These are phyloP conservation scores for Sebastes taczanowskii DNA, from an alignment of 2,797 vertebrate genomes.

Conservation along the genomic window DNA sequence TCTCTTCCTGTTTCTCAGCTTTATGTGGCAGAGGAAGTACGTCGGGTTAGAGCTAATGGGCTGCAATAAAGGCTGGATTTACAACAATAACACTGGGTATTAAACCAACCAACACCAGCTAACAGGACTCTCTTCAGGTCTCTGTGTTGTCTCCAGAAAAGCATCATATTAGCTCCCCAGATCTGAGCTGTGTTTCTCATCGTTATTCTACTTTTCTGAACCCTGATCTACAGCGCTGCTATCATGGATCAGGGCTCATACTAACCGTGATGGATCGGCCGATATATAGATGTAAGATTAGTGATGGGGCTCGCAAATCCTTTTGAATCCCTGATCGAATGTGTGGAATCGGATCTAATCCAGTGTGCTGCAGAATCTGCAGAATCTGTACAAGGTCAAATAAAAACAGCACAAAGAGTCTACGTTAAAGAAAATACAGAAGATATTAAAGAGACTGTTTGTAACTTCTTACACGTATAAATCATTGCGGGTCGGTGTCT, in stretches of 20 bases:
- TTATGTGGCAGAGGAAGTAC: not conserved
- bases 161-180: not conserved
- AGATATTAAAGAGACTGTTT: too few relatives aligned
- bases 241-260: not conserved
- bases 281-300: not conserved
- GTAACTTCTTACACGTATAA: too few relatives aligned
- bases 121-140: not conserved
- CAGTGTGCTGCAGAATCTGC: too few relatives aligned
- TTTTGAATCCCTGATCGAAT: too few relatives aligned
- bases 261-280: not conserved
- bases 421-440: too few relatives aligned
- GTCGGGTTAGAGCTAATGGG: not conserved
- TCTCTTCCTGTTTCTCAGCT: constrained; percentile 10
- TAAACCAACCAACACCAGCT: not conserved
- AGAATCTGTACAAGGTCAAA: too few relatives aligned
- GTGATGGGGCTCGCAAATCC: not conserved
- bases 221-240: not conserved
- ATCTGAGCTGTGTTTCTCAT: too few relatives aligned
- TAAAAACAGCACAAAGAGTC: too few relatives aligned
- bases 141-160: not conserved
- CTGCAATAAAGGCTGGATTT: not conserved
- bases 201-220: not conserved
- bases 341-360: too few relatives aligned
- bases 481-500: too few relatives aligned
- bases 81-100: not conserved